Base-by-base conservation (phyloP, 2,113 vertebrate species). In the Tor tambroides region DNA sequence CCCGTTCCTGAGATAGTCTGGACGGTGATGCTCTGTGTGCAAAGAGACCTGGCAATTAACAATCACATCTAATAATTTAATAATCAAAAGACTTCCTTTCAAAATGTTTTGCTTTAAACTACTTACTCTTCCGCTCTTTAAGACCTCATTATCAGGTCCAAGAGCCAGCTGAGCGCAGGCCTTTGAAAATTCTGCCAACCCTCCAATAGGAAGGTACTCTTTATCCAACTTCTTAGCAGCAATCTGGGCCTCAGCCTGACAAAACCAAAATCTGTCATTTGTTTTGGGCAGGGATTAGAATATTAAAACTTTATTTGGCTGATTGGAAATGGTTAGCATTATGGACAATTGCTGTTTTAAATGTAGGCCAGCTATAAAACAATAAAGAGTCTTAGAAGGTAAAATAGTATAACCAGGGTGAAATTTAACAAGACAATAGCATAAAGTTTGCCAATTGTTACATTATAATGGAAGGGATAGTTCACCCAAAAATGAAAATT, bases 1-100 rank as follows among this genome's bases (percentile, higher is more conserved):
- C 98, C 97, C 0, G 98, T 99, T 88, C 98, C 98, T 43, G 98
- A 99, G 93, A 99, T 99, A 67, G 96, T 96, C 93, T 99, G 98
- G 69, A 99, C 96, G 0, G 98, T 99, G 91, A 97, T 94, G 83
- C 92, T 97, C 97, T 99, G 92, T 32, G 86, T 87, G 23, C 41
- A 85, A 77, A 93, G 80, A 85, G 10, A 85, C 28, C 8, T 78
- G 72, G 46, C 65, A 59, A 89, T n/a, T 51, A 90, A 49, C 71
- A 82, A n/a, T 23, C 84, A 56, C 35, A 76, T 75, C 21, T 75
- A 46, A n/a, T 51, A n/a, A 74, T 49, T 74, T 6, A 74, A 74
- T 0, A 26, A 59, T 5, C 63, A 3, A 78, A 72, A 85, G 10
- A 56, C 77, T 46, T 86, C 72, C 17, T 21, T 71, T 74, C n/a